A percentile compares a stretch with the other conserved stretches of the same genome.
Evolutionary conservation across 2,888 invertebrate species (phyloP).

Genomic region (Panzeria rudis): DNA sequence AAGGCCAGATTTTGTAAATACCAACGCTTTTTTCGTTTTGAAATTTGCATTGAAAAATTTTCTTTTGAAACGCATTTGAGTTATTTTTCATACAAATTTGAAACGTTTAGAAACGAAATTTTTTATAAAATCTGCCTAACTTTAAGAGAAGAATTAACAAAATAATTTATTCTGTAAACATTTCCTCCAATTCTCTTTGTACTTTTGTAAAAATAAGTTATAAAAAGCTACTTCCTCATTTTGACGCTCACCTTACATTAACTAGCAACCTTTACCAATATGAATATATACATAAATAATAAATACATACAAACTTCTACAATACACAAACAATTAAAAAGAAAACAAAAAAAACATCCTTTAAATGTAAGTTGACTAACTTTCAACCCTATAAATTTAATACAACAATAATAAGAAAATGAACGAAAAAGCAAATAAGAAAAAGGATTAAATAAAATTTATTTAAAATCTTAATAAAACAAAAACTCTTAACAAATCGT

Average conservation of each 20-base stretch:
- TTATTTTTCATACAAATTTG: too few species aligned
- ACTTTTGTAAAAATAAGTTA: too few species aligned
- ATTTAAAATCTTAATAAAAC: slow-evolving; percentile 57
- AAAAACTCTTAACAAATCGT: slow-evolving; percentile 57
- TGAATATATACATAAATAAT: slow-evolving; percentile 21
- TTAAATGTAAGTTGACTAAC: slow-evolving; percentile 38
- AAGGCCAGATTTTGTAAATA: too few species aligned
- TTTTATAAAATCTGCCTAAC: too few species aligned
- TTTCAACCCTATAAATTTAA: slow-evolving; percentile 40
- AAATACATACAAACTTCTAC: slow-evolving; percentile 6
- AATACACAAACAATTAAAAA: slow-evolving; percentile 46
- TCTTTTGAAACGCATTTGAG: too few species aligned
- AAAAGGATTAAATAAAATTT: slow-evolving; percentile 55
- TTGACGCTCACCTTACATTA: neutral
- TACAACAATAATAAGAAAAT: slow-evolving; percentile 11
- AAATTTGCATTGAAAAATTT: too few species aligned
- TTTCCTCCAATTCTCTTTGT: neutral
- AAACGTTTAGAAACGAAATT: too few species aligned
- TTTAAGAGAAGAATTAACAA: too few species aligned
- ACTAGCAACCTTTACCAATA: slow-evolving; percentile 20
- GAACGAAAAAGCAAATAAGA: slow-evolving; percentile 10
- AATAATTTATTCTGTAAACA: neutral
- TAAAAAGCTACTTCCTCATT: neutral
- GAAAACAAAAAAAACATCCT: slow-evolving; percentile 16
- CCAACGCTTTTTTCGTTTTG: too few species aligned